Conservation (phyloP, 1,140 invertebrate genomes). For the Portunus trituberculatus region DNA sequence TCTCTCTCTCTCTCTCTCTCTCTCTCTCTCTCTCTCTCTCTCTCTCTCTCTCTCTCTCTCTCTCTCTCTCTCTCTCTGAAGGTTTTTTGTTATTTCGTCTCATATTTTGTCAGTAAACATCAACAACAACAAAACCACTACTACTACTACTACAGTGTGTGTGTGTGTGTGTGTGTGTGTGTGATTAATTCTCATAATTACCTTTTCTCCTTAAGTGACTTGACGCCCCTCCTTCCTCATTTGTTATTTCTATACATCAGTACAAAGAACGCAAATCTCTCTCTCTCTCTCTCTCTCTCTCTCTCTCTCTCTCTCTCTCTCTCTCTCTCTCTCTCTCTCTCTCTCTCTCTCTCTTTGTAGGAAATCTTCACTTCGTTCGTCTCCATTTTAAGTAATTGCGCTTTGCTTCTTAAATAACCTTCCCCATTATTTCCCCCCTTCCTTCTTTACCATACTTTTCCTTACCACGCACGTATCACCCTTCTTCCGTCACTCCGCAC, state of each 20-base stretch:
- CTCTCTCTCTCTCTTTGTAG: neutral
- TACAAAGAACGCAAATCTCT: neutral
- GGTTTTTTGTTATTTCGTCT: conserved; percentile 6
- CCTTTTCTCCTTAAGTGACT: no score
- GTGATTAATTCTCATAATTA: no score
- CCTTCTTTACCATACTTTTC: conserved; percentile 37
- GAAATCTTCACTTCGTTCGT: neutral
- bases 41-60: neutral
- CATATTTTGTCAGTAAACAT: neutral
- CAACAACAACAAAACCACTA: no score
- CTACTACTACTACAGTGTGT: no score
- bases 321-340: neutral
- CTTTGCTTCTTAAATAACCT: conserved; percentile 65
- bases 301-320: conserved; percentile 12
- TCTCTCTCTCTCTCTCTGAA: conserved; percentile 9
- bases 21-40: conserved; percentile 24
- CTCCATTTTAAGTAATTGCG: conserved; percentile 54
- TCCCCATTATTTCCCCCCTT: conserved; percentile 27
- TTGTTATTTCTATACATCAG: neutral
- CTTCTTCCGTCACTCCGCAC: neutral
- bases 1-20: neutral
- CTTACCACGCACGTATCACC: neutral
- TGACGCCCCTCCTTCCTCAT: neutral
- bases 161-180: no score
- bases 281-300: conserved; percentile 27